Base-by-base conservation (phyloP, 2,888 invertebrate genomes). In the Plutella xylostella region DNA sequence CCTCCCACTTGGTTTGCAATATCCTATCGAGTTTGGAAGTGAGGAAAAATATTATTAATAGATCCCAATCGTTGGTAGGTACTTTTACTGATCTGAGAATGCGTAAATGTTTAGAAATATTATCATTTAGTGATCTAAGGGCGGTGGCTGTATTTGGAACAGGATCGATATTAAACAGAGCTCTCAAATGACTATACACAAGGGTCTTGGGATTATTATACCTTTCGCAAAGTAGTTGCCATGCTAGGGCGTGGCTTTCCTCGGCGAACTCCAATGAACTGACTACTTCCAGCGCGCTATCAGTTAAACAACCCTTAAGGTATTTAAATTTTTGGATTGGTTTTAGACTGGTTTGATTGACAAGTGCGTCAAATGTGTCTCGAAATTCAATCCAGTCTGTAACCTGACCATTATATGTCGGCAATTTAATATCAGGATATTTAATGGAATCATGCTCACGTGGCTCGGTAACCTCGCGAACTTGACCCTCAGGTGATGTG, bases 171-270 rank as follows among this genome's bases (percentile, higher is more conserved):
- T 43, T 21, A 9, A 43, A 17, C 4, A 50, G 38, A 2, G 45
- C 46, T 19, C 34, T 44, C 18, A 50, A 22, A 38, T 50, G 50
- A 31, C 41, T 50, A n/a, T 30, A 21, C 3, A 50, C 43, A 15
- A 50, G 33, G 25, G 46, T 22, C 12, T 35, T 39, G 3, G 48
- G 50, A 35, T 48, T 46, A 22, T 50, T 46, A 28, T 40, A 50
- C 9, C 50, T 40, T 21, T 48, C 50, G 25, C 48, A 50, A 1
- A 50, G 22, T 12, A 48, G 38, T 31, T 47, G 44, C 50, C 50
- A 48, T 3, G 50, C 50, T 17, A 50, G 38, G 3, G 34, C 4
- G 18, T 50, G 45, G 37, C 39, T 48, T 18, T 50, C 48, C n/a
- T 45, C 45, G 14, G 34, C 14, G 17, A 34, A 34, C 34, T 34